Evolutionary conservation across 2,797 vertebrate genomes (phyloP).

Genomic region (Peromyscus nudipes): DNA sequence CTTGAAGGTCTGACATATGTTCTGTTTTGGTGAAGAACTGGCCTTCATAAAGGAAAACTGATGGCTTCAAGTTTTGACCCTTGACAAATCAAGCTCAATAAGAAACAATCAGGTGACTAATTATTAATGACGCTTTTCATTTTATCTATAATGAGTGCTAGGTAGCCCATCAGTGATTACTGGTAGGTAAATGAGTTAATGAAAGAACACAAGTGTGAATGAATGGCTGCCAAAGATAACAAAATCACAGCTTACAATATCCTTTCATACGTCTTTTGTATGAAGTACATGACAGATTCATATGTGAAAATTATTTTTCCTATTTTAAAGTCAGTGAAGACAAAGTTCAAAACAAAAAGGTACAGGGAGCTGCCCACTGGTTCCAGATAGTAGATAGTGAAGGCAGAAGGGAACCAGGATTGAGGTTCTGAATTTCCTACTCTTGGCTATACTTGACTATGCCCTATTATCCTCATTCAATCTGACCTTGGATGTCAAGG

Average conservation of each 20-base stretch:
- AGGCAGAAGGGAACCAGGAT: conserved; percentile 35
- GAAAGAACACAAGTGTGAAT: not conserved
- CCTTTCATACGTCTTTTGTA: conserved; percentile 6
- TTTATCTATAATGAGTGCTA: conserved; percentile 33
- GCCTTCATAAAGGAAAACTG: not conserved
- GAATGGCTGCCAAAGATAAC: conserved; percentile 38
- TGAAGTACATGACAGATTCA: conserved; percentile 42
- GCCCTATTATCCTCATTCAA: not conserved
- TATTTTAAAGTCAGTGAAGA: conserved; percentile 49
- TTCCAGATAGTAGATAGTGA: conserved; percentile 4
- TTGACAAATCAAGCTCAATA: not conserved
- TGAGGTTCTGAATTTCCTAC: not conserved
- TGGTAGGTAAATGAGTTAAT: conserved; percentile 46
- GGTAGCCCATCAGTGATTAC: conserved; percentile 33
- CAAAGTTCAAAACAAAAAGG: conserved; percentile 46
- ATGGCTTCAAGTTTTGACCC: not conserved
- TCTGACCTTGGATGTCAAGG: not conserved
- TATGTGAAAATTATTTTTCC: conserved; percentile 9
- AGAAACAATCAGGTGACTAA: not conserved
- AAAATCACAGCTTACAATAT: conserved; percentile 34
- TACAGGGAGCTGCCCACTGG: not conserved
- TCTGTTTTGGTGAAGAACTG: conserved; percentile 28
- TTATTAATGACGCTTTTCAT: conserved; percentile 16
- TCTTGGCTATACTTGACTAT: not conserved
- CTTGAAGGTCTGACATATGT: conserved; percentile 62